Percentiles rank a stretch among this genome's conserved stretches.
These are phyloP conservation scores for Astyanax mexicanus DNA, from an alignment of 2,797 vertebrate genomes.

Conservation along the genomic window DNA sequence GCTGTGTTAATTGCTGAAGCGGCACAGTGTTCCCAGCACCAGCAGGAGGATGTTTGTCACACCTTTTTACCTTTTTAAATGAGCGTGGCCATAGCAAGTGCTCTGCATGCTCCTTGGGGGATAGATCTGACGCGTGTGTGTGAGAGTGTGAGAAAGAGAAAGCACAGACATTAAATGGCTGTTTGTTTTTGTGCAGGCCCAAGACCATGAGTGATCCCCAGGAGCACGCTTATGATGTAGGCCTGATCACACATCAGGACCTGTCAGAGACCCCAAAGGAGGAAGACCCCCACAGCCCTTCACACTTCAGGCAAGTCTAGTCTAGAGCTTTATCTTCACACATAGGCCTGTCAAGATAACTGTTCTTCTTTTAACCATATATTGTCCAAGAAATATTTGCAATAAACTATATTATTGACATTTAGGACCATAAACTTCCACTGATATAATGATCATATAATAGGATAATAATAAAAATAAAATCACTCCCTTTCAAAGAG, in stretches of 20 bases:
- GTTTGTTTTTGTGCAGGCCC: conserved; percentile 37
- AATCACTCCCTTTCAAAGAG: no score
- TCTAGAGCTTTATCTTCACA: neutral
- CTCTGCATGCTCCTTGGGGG: conserved; percentile 11
- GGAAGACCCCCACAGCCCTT: conserved; percentile 71
- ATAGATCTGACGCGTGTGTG: conserved; percentile 29
- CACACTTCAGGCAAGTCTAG: conserved; percentile 69
- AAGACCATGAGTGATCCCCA: conserved; percentile 71
- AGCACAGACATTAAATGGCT: neutral
- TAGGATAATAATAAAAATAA: no score
- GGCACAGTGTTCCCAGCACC: conserved; percentile 1
- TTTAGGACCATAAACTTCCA: no score
- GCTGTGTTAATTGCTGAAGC: conserved; percentile 32
- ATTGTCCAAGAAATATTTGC: no score
- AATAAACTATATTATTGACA: no score
- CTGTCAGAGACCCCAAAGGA: conserved; percentile 67
- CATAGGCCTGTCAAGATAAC: no score
- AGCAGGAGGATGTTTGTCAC: conserved; percentile 25
- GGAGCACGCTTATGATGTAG: conserved; percentile 70
- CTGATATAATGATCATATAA: no score
- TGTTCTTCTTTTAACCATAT: no score
- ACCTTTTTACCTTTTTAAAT: conserved; percentile 27
- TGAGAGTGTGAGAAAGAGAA: conserved; percentile 22
- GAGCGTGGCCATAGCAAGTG: conserved; percentile 2
- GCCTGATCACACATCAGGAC: conserved; percentile 62